phyloP scores from a whole-genome alignment of 2,113 vertebrate species.

The Brachyhypopomus occidentalis region DNA sequence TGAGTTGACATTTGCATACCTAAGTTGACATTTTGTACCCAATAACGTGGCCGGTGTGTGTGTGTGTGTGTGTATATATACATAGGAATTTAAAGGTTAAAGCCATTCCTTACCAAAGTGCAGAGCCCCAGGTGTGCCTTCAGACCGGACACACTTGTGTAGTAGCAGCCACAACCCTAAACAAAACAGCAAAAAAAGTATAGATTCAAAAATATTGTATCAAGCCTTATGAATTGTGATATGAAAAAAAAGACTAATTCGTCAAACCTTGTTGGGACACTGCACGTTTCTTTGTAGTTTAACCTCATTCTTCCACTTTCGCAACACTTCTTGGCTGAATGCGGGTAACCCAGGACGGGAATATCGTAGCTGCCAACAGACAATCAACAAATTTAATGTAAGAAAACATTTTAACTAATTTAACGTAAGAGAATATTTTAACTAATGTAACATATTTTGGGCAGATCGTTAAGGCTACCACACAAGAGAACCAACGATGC shows the following conservation, averaged over 20 bases:
- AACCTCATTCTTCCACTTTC: conserved; percentile 93
- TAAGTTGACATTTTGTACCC: too few species aligned
- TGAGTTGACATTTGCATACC: too few species aligned
- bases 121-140: conserved; percentile 93
- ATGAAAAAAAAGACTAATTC: background rate
- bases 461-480: too few species aligned
- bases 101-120: conserved; percentile 75
- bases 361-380: conserved; percentile 83
- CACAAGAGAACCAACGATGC: too few species aligned
- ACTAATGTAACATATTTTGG: too few species aligned
- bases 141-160: conserved; percentile 91
- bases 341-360: conserved; percentile 89
- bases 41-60: too few species aligned
- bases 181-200: conserved; percentile 24
- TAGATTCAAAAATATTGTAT: background rate
- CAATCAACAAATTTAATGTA: background rate
- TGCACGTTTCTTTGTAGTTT: conserved; percentile 89
- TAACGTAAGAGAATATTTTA: too few species aligned
- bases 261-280: conserved; percentile 91
- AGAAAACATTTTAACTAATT: too few species aligned
- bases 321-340: conserved; percentile 90
- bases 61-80: too few species aligned
- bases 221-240: background rate
- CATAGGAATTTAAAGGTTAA: too few species aligned
- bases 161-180: conserved; percentile 88